phyloP scores from a whole-genome alignment of 2,888 invertebrate species.

The Dorcus parallelipipedus region DNA sequence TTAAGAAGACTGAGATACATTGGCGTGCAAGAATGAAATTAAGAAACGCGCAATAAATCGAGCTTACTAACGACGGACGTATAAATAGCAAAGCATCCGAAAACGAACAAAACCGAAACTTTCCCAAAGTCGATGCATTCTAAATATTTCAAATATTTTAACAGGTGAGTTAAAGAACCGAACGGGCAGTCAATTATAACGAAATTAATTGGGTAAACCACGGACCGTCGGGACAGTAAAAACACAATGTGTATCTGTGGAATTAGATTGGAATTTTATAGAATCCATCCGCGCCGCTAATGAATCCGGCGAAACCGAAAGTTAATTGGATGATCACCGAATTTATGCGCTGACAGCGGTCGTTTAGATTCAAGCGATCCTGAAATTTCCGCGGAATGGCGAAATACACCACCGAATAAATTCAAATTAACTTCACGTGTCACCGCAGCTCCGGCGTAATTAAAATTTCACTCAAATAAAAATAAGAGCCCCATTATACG shows the following conservation, averaged over 20 bases:
- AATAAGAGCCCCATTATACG: too few relatives aligned
- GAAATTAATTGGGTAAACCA: slow-evolving; percentile 5
- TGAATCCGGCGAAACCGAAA: not conserved
- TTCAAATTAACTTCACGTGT: too few relatives aligned
- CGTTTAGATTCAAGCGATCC: too few relatives aligned
- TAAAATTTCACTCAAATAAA: too few relatives aligned
- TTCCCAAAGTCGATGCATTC: not conserved
- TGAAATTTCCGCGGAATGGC: too few relatives aligned
- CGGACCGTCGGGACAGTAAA: not conserved
- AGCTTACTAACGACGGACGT: too few relatives aligned
- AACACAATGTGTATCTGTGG: not conserved
- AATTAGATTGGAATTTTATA: slow-evolving; percentile 1
- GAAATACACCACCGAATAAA: too few relatives aligned
- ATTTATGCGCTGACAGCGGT: not conserved
- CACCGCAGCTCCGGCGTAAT: too few relatives aligned
- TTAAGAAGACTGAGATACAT: too few relatives aligned
- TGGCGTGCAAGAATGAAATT: too few relatives aligned
- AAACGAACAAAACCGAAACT: not conserved
- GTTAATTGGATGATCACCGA: not conserved
- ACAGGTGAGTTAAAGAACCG: not conserved
- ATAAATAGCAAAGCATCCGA: too few relatives aligned
- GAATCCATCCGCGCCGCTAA: not conserved
- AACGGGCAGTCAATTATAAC: slow-evolving; percentile 2
- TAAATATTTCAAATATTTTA: slow-evolving; percentile 1
- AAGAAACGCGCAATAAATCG: too few relatives aligned